These are phyloP conservation scores for Plebejus argus DNA, from an alignment of 2,888 invertebrate genomes.

Conservation along the genomic window DNA sequence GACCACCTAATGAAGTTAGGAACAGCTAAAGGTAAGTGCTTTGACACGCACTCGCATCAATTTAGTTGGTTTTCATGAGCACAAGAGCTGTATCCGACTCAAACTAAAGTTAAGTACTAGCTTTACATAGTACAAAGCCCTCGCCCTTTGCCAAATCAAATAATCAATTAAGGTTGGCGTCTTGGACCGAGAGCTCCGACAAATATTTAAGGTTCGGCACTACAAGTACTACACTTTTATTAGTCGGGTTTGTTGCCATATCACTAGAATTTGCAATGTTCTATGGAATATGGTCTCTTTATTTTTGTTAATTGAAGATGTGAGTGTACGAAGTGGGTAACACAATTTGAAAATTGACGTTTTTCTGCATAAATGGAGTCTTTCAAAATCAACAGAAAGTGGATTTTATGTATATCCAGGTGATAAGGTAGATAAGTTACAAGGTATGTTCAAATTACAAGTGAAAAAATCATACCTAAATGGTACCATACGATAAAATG, in stretches of 20 bases:
- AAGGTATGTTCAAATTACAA: too few species aligned
- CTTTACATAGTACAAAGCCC: conserved; percentile 26
- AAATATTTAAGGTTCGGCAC: conserved; percentile 53
- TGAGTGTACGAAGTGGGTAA: too few species aligned
- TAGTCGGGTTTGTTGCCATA: background rate
- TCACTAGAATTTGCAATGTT: background rate
- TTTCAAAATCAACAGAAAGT: too few species aligned
- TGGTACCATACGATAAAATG: too few species aligned
- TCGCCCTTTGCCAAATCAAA: conserved; percentile 37
- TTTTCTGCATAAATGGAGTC: too few species aligned
- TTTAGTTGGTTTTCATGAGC: background rate
- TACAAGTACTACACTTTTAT: background rate
- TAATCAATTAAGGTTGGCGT: conserved; percentile 54
- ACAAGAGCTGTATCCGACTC: background rate
- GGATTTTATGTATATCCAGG: too few species aligned
- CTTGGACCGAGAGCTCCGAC: conserved; percentile 43
- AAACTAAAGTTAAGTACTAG: conserved; percentile 8
- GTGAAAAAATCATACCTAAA: too few species aligned
- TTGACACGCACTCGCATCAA: too few species aligned
- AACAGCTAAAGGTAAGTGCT: too few species aligned
- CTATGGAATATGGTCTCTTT: background rate
- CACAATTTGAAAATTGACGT: too few species aligned
- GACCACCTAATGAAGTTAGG: background rate
- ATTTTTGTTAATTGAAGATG: too few species aligned
- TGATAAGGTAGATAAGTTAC: too few species aligned